Evolutionary conservation across 64 coral and sea anemone genomes (phyloP).

Genomic region (Acropora tenuis): DNA sequence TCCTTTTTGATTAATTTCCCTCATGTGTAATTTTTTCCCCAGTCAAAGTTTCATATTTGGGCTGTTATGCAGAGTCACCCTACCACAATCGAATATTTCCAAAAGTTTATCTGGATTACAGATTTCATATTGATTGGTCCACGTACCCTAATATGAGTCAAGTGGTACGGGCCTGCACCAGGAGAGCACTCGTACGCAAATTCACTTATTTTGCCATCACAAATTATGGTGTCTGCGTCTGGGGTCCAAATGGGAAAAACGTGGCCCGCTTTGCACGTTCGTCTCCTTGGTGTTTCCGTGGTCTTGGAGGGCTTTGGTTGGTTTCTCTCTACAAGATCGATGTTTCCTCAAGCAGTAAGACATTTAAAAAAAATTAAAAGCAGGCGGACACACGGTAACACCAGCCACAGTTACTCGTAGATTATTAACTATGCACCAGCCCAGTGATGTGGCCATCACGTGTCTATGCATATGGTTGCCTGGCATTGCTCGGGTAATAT

Average conservation of each 20-base stretch:
- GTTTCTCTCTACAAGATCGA: constrained; percentile 59
- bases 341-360: constrained; percentile 26
- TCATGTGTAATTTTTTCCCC: not conserved
- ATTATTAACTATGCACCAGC: too few species aligned
- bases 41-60: constrained; percentile 18
- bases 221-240: constrained; percentile 74
- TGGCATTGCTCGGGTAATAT: too few species aligned
- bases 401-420: too few species aligned
- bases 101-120: constrained; percentile 71
- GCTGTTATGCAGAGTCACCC: constrained; percentile 52
- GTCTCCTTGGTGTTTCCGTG: constrained; percentile 42
- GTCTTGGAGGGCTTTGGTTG: constrained; percentile 57
- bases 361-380: too few species aligned
- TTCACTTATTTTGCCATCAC: constrained; percentile 82
- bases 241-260: constrained; percentile 22
- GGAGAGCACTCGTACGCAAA: constrained; percentile 3
- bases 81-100: constrained; percentile 23
- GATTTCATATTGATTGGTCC: constrained; percentile 58
- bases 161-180: constrained; percentile 67
- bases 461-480: too few species aligned
- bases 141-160: constrained; percentile 69
- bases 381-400: too few species aligned
- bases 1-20: too few species aligned
- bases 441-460: too few species aligned
- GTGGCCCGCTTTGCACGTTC: constrained; percentile 21